Conservation (phyloP, 2,888 invertebrate species). For the Lymantria dispar region DNA sequence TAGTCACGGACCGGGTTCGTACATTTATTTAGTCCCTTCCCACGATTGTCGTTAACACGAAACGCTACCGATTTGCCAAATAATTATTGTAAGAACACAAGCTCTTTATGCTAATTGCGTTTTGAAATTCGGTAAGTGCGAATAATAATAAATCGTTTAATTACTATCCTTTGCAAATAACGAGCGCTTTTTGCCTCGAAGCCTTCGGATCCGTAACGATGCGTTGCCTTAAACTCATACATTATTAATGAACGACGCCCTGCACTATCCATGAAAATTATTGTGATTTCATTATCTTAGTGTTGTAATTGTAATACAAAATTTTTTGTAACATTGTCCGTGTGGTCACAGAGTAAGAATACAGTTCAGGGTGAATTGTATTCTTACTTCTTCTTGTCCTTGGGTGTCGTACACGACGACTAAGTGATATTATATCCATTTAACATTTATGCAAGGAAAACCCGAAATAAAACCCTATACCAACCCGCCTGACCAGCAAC, state of each 20-base stretch:
- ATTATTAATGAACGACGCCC: slow-evolving; percentile 42
- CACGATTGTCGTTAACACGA: slow-evolving; percentile 39
- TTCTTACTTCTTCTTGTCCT: too few species aligned
- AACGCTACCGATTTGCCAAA: slow-evolving; percentile 29
- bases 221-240: slow-evolving; percentile 37
- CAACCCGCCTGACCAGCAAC: too few species aligned
- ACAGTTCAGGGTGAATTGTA: too few species aligned
- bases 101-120: background rate
- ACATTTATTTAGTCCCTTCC: slow-evolving; percentile 31
- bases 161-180: slow-evolving; percentile 24
- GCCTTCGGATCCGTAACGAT: background rate
- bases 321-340: too few species aligned
- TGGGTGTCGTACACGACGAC: too few species aligned
- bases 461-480: too few species aligned
- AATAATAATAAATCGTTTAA: slow-evolving; percentile 23
- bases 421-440: too few species aligned
- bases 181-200: slow-evolving; percentile 26
- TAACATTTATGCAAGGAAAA: too few species aligned
- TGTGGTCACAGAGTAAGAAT: too few species aligned
- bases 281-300: too few species aligned
- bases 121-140: slow-evolving; percentile 8
- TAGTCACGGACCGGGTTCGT: slow-evolving; percentile 40
- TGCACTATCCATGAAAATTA: slow-evolving; percentile 21
- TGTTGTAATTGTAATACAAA: too few species aligned
- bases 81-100: slow-evolving; percentile 19